A percentile compares a stretch with the other conserved stretches of the same genome.
Conservation (phyloP, 2,797 vertebrate species). For the Pygocentrus nattereri region DNA sequence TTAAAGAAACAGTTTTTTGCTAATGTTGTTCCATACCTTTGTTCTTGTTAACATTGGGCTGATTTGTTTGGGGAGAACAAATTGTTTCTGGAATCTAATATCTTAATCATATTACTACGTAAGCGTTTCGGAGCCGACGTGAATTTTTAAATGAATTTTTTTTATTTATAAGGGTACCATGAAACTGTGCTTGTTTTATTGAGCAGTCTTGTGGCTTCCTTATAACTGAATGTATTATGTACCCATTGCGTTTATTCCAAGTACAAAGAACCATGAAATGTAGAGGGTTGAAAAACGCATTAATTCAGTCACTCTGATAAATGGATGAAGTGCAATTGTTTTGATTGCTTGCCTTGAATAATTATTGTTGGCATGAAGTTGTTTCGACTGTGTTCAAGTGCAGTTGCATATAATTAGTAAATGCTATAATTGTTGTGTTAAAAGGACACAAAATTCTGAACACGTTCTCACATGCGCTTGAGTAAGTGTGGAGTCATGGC, state of each 20-base stretch:
- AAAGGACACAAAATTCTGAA: neutral
- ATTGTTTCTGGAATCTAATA: neutral
- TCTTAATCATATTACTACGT: neutral
- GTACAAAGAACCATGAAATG: neutral
- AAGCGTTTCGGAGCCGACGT: neutral
- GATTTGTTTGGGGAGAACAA: neutral
- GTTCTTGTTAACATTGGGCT: neutral
- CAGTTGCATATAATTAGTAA: neutral
- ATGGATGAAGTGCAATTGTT: neutral
- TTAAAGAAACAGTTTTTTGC: neutral
- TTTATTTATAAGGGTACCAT: neutral
- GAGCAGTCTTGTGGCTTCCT: neutral
- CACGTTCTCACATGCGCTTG: neutral
- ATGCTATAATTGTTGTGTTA: neutral
- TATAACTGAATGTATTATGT: neutral
- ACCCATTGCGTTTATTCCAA: neutral
- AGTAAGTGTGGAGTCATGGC: conserved; percentile 55
- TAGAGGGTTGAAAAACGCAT: neutral
- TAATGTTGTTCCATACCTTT: neutral
- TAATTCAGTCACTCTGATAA: neutral
- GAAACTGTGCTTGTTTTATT: neutral
- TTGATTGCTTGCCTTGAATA: neutral
- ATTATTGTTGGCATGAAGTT: neutral
- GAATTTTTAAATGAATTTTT: neutral
- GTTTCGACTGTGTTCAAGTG: neutral